These are phyloP conservation scores for Ancistrus triradiatus DNA, from an alignment of 2,113 vertebrate species.

Conservation along the genomic window DNA sequence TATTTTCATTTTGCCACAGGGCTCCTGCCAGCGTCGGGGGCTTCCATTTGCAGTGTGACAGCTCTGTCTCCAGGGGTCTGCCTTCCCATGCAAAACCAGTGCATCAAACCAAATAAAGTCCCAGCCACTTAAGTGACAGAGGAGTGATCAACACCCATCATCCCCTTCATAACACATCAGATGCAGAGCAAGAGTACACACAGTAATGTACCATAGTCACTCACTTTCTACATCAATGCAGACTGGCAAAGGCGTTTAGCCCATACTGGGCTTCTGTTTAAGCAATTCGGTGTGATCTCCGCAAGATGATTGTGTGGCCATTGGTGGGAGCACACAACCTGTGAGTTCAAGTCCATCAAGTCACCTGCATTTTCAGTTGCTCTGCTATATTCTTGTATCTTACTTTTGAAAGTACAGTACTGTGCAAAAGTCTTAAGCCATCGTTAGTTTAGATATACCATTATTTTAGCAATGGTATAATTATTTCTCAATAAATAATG, in stretches of 20 bases:
- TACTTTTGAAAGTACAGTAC: too few species aligned
- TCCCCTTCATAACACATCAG: conserved; percentile 61
- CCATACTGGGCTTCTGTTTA: conserved; percentile 8
- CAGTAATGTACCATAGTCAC: conserved; percentile 50
- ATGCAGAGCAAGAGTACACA: conserved; percentile 51
- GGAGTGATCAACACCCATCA: conserved; percentile 57
- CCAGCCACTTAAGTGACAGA: conserved; percentile 67
- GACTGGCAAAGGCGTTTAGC: too few species aligned
- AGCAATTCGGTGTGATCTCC: conserved; percentile 29
- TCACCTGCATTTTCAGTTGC: too few species aligned
- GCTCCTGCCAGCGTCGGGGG: conserved; percentile 70
- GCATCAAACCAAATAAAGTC: conserved; percentile 77
- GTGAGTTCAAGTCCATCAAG: background rate
- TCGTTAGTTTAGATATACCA: too few species aligned
- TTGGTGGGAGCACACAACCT: background rate
- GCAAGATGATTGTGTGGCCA: conserved; percentile 7
- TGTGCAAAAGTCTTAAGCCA: too few species aligned
- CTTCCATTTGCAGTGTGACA: conserved; percentile 68
- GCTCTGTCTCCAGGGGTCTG: conserved; percentile 71
- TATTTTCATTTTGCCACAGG: conserved; percentile 74
- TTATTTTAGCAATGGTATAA: too few species aligned
- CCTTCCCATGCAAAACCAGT: conserved; percentile 67
- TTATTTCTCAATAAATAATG: too few species aligned
- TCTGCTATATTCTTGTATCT: too few species aligned
- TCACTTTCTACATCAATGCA: background rate